Evolutionary conservation across 2,888 invertebrate genomes (phyloP).

Genomic region (Nomada ferruginata): DNA sequence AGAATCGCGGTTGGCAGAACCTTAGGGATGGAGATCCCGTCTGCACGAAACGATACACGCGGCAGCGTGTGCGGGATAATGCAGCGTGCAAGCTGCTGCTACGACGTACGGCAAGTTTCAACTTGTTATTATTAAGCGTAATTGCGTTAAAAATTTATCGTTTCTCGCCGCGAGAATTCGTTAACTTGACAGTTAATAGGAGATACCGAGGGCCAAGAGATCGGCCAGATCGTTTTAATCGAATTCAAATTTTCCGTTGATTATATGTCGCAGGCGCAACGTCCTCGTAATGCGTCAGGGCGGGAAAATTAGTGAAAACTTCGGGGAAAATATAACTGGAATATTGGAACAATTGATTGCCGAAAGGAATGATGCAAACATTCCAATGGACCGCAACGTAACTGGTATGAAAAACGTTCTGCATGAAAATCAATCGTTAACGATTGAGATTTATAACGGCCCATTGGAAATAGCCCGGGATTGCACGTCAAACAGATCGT

Average conservation of each 20-base stretch:
- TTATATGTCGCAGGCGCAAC: background rate
- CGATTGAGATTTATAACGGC: constrained; percentile 2
- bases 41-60: background rate
- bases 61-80: constrained; percentile 31
- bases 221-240: background rate
- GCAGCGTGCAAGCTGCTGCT: constrained; percentile 22
- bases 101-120: constrained; percentile 28
- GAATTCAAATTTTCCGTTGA: constrained; percentile 5
- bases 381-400: background rate
- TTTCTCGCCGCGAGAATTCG: constrained; percentile 23
- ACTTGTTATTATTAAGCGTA: constrained; percentile 22
- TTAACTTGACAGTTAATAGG: constrained; percentile 22
- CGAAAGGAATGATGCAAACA: background rate
- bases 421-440: background rate
- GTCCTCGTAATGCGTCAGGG: too few species aligned
- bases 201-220: constrained; percentile 21
- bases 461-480: background rate
- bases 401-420: background rate
- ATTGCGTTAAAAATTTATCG: constrained; percentile 45
- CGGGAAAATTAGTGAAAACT: background rate
- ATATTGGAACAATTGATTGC: background rate
- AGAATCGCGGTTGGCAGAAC: constrained; percentile 29
- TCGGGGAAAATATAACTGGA: background rate
- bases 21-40: background rate
- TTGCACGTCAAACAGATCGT: background rate